Base-by-base conservation (phyloP, 2,888 invertebrate species). In the Limnephilus lunatus region DNA sequence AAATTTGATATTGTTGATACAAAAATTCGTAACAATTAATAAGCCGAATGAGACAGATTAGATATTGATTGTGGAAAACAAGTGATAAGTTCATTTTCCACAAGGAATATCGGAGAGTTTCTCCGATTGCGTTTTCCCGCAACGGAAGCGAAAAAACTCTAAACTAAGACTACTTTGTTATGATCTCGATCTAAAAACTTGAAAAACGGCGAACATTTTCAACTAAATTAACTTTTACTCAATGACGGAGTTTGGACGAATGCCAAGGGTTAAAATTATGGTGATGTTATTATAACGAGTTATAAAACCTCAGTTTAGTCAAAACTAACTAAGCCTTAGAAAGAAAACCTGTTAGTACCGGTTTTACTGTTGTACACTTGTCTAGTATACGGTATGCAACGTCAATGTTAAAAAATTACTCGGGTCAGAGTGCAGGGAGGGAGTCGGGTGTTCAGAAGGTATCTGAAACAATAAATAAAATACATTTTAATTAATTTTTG, bases 161-260 rank as follows among this genome's bases (percentile, higher is more conserved):
- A 35, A 39, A 85, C n/a, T 87, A 86, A 81, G 12, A 91, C 85
- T 90, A 53, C 68, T 85, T 90, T 5, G 85, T 82, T 53, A 53
- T 88, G 81, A 91, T 91, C 89, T 91, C 89, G 91, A 91, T 91
- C 91, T 91, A 89, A 91, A 89, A 91, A 91, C 91, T 91, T 91
- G 91, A 91, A 91, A 91, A 91, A 86, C 80, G 9, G 81, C 31
- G 31, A 2, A 31, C 80, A 44, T 68, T 81, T 81, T 32, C n/a
- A 83, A 30, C 31, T 81, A 35, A 85, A 83, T 44, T 32, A 89
- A 89, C 80, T 88, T 89, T 91, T 89, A 91, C 91, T 91, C 91
- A 91, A 91, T 91, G 91, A 91, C 89, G 89, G 91, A 35, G 35
- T 81, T 86, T 48, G 44, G 39, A 44, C 30, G 86, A 86, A 86